Evolutionary conservation across 2,888 invertebrate species (phyloP).

Genomic region (Latheticus oryzae): DNA sequence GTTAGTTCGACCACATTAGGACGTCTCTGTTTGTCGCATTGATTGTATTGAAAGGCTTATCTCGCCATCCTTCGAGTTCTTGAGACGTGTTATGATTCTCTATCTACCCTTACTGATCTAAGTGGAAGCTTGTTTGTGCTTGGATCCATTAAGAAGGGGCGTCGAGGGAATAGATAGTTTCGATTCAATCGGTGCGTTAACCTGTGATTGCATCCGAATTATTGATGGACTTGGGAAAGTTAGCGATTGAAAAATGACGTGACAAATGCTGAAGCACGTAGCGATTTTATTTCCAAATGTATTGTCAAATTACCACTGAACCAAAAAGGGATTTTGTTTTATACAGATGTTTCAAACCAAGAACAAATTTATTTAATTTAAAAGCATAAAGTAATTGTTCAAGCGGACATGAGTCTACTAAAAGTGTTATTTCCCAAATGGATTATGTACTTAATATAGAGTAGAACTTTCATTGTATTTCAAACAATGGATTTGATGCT

Average conservation of each 20-base stretch:
- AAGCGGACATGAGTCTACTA: too few species aligned
- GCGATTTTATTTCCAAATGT: conserved; percentile 5
- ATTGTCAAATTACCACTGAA: too few species aligned
- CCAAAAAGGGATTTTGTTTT: too few species aligned
- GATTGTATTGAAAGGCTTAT: conserved; percentile 13
- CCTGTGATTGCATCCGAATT: conserved; percentile 5
- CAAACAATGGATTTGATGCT: too few species aligned
- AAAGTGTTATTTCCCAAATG: too few species aligned
- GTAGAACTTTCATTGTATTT: too few species aligned
- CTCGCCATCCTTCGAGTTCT: conserved; percentile 21
- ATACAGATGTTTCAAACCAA: too few species aligned
- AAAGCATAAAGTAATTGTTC: too few species aligned
- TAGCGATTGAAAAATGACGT: conserved; percentile 17
- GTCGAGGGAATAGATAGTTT: conserved; percentile 4
- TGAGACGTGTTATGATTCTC: conserved; percentile 32
- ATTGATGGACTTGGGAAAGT: conserved; percentile 6
- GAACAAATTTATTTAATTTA: too few species aligned
- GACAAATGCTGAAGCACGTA: conserved; percentile 9
- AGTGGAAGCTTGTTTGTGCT: conserved; percentile 31
- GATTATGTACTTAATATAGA: too few species aligned
- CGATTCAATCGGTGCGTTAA: conserved; percentile 27
- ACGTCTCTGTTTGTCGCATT: conserved; percentile 27
- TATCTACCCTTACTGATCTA: conserved; percentile 27
- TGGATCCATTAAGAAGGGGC: conserved; percentile 24
- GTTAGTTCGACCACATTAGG: not conserved